These are phyloP conservation scores for Pteria penguin DNA, from an alignment of 2,888 invertebrate genomes.

Conservation along the genomic window DNA sequence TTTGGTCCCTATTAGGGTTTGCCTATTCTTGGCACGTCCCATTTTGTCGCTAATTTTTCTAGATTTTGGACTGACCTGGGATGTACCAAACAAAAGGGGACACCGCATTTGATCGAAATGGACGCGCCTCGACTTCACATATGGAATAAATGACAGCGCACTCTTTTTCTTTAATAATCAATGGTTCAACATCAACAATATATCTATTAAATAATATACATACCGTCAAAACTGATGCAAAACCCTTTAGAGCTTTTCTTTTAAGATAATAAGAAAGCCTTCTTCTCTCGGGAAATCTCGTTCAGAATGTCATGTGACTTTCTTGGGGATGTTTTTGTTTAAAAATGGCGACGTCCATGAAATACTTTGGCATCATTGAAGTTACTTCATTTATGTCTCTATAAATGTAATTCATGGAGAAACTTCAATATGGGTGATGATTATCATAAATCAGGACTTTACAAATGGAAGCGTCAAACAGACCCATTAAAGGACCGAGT, in stretches of 20 bases:
- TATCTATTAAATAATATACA: background rate
- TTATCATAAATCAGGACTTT: conserved; percentile 61
- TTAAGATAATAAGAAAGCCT: background rate
- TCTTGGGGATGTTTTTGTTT: conserved; percentile 30
- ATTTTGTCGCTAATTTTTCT: conserved; percentile 45
- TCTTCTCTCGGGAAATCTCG: conserved; percentile 47
- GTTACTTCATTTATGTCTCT: no score
- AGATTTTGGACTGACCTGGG: conserved; percentile 44
- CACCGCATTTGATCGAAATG: background rate
- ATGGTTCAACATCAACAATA: no score
- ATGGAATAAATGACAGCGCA: no score
- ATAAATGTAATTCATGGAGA: no score
- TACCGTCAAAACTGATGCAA: background rate
- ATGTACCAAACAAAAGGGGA: conserved; percentile 25
- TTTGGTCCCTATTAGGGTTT: background rate
- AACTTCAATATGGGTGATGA: conserved; percentile 55
- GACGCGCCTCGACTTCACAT: background rate
- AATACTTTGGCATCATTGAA: no score
- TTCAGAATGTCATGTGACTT: conserved; percentile 41
- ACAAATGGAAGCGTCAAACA: conserved; percentile 68
- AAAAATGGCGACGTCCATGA: conserved; percentile 30
- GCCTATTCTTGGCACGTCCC: conserved; percentile 61
- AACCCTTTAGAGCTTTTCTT: conserved; percentile 3
- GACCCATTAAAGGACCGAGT: conserved; percentile 54
- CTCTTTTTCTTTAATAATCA: no score